Evolutionary conservation across 2,888 invertebrate species (phyloP).

Genomic region (Machimus atricapillus): DNA sequence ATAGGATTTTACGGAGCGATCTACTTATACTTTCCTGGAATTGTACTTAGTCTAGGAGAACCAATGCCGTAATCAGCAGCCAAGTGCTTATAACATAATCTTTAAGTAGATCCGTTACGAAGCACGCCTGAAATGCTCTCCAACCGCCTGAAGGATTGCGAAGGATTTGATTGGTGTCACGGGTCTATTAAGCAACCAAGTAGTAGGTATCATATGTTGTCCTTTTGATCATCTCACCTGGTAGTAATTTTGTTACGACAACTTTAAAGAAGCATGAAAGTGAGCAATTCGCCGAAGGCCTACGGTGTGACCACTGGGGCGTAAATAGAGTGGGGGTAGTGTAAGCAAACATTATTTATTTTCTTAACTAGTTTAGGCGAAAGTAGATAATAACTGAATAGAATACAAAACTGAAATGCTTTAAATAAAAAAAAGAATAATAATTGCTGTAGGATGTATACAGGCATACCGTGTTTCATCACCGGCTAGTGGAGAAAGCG

Average conservation of each 20-base stretch:
- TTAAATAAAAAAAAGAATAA: background rate
- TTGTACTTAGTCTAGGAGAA: background rate
- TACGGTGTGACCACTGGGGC: background rate
- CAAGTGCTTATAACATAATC: slow-evolving; percentile 19
- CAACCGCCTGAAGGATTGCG: background rate
- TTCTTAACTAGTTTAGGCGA: slow-evolving; percentile 28
- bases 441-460: background rate
- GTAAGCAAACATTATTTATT: slow-evolving; percentile 22
- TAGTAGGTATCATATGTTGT: background rate
- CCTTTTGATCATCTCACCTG: background rate
- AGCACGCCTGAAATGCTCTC: background rate
- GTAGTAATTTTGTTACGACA: background rate
- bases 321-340: background rate
- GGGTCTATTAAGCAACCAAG: background rate
- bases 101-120: slow-evolving; percentile 22
- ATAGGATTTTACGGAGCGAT: background rate
- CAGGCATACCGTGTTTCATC: background rate
- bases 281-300: background rate
- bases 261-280: background rate
- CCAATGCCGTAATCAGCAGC: background rate
- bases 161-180: background rate
- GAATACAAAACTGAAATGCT: slow-evolving; percentile 18
- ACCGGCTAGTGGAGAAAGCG: slow-evolving; percentile 11
- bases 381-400: background rate
- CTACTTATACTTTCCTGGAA: background rate